Evolutionary conservation across 2,113 vertebrate species (phyloP).

Genomic region (Phalacrocorax carbo): DNA sequence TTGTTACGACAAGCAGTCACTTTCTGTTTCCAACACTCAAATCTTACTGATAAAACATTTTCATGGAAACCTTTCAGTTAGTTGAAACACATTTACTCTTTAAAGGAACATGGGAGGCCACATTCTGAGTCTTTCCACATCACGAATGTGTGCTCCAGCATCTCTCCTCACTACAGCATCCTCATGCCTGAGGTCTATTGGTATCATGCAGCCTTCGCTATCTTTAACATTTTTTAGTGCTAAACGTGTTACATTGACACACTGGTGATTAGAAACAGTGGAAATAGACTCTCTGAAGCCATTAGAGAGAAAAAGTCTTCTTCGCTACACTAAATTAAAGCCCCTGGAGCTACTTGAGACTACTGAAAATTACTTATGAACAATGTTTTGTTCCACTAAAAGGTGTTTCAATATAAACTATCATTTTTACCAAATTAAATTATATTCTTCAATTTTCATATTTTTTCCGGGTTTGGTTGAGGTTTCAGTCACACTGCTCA

Average conservation of each 20-base stretch:
- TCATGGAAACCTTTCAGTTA: background rate
- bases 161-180: background rate
- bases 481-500: background rate
- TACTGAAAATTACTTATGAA: background rate
- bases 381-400: background rate
- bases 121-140: background rate
- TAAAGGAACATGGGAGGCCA: background rate
- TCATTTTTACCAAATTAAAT: background rate
- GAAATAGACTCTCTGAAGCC: background rate
- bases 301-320: background rate
- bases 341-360: background rate
- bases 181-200: background rate
- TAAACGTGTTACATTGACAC: background rate
- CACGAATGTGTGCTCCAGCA: background rate
- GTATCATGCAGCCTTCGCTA: background rate
- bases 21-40: background rate
- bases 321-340: background rate
- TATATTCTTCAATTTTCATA: background rate
- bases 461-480: background rate
- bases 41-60: background rate
- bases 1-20: background rate
- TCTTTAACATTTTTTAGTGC: background rate
- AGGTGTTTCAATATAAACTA: background rate
- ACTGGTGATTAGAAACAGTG: background rate
- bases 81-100: background rate